A percentile compares a stretch with the other conserved stretches of the same genome.
Conservation (phyloP, 2,113 vertebrate species). For the Carassius gibelio region DNA sequence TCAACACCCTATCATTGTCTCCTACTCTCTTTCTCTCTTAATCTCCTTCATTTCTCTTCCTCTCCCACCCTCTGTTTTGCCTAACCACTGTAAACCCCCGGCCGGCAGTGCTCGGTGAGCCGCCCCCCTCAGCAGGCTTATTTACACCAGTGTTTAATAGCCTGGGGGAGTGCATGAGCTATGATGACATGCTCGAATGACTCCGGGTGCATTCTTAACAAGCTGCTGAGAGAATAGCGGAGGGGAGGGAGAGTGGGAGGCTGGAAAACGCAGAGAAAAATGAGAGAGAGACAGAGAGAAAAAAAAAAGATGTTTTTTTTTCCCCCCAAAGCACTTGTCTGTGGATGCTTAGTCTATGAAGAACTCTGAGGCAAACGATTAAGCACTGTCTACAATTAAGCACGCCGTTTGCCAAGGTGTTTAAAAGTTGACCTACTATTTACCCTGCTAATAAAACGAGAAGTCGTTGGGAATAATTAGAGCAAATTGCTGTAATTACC, state of each 20-base stretch:
- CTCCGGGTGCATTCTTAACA: slow-evolving; percentile 65
- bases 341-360: slow-evolving; percentile 47
- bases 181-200: slow-evolving; percentile 62
- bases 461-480: slow-evolving; percentile 74
- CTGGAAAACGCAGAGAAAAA: slow-evolving; percentile 43
- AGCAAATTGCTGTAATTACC: slow-evolving; percentile 60
- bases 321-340: slow-evolving; percentile 25
- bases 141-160: slow-evolving; percentile 72
- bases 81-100: slow-evolving; percentile 48
- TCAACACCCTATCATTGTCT: slow-evolving; percentile 38
- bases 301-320: slow-evolving; percentile 6
- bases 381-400: slow-evolving; percentile 66
- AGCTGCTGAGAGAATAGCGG: slow-evolving; percentile 59
- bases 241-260: slow-evolving; percentile 39
- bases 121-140: slow-evolving; percentile 61
- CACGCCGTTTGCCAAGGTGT: slow-evolving; percentile 66
- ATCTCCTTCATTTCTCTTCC: slow-evolving; percentile 5
- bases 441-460: slow-evolving; percentile 68
- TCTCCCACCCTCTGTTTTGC: slow-evolving; percentile 12
- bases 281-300: slow-evolving; percentile 29
- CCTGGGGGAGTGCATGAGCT: slow-evolving; percentile 69
- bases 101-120: slow-evolving; percentile 17
- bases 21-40: background rate
- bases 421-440: slow-evolving; percentile 66
- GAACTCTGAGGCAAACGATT: slow-evolving; percentile 62